A percentile compares a stretch with the other conserved stretches of the same genome.
Evolutionary conservation across 2,797 vertebrate species (phyloP).

Genomic region (Delichon dasypus): DNA sequence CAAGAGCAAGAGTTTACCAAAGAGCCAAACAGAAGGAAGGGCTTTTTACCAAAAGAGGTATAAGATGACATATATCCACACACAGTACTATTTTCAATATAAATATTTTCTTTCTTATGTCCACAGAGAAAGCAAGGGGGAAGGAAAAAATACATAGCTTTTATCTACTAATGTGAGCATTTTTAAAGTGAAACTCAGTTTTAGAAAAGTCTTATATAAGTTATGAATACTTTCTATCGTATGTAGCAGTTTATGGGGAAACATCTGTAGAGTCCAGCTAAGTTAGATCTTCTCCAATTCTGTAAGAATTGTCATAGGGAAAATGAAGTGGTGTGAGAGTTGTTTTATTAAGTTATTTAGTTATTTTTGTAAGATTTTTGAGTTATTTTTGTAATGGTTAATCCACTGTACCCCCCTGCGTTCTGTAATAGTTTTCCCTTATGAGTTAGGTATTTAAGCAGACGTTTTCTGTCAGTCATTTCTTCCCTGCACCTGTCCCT

Average conservation of each 20-base stretch:
- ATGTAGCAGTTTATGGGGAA: neutral
- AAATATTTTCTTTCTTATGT: neutral
- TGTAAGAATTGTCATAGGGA: neutral
- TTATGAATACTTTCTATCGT: neutral
- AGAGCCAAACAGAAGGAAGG: neutral
- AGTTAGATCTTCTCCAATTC: neutral
- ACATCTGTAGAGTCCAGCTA: neutral
- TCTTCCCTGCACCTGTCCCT: too few species aligned
- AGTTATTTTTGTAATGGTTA: too few species aligned
- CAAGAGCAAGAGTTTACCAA: neutral
- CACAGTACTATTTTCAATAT: neutral
- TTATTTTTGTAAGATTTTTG: too few species aligned
- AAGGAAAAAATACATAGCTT: neutral
- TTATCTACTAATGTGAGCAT: neutral
- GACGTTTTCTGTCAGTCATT: too few species aligned
- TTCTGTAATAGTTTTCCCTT: too few species aligned
- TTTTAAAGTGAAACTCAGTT: neutral
- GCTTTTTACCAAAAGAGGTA: neutral
- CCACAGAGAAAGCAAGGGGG: neutral
- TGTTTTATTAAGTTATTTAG: too few species aligned
- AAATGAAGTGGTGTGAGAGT: too few species aligned
- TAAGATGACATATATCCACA: neutral
- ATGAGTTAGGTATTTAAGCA: too few species aligned
- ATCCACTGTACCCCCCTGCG: too few species aligned
- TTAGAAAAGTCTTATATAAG: neutral